Percentiles rank a stretch among this genome's conserved stretches.
phyloP scores from a whole-genome alignment of 2,113 vertebrate genomes.

The Callopanchax toddi region DNA sequence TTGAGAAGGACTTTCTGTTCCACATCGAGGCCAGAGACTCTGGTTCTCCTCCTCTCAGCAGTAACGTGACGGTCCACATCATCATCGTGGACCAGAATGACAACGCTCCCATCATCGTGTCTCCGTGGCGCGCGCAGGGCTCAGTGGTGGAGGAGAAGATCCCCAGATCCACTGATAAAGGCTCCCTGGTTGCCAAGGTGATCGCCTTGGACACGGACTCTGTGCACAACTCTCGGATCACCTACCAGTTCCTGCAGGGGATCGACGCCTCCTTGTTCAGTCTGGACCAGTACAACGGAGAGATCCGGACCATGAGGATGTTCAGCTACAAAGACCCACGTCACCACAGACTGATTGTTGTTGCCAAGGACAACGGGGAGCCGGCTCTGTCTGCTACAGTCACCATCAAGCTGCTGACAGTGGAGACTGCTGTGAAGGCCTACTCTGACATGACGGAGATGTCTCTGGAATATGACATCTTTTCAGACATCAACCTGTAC shows the following conservation, averaged over 20 bases:
- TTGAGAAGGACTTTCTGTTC: conserved; percentile 71
- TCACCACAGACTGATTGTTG: conserved; percentile 78
- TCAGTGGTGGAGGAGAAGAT: conserved; percentile 76
- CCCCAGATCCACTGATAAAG: conserved; percentile 74
- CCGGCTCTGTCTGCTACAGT: conserved; percentile 85
- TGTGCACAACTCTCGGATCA: conserved; percentile 81
- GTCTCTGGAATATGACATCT: conserved; percentile 76
- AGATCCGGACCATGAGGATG: conserved; percentile 78
- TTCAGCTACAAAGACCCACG: conserved; percentile 81
- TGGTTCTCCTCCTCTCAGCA: conserved; percentile 73
- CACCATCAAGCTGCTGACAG: conserved; percentile 82
- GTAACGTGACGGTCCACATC: conserved; percentile 80
- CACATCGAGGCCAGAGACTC: conserved; percentile 74
- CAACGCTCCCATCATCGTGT: conserved; percentile 81
- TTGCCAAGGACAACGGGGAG: conserved; percentile 81
- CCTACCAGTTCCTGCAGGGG: conserved; percentile 82
- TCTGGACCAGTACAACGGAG: conserved; percentile 74
- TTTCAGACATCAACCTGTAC: conserved; percentile 72
- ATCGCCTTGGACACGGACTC: conserved; percentile 80
- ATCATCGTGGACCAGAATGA: conserved; percentile 84
- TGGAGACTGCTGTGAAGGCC: conserved; percentile 85
- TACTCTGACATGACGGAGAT: conserved; percentile 84
- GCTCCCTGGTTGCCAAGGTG: conserved; percentile 71
- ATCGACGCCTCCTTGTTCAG: conserved; percentile 80
- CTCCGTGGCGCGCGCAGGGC: conserved; percentile 79